phyloP scores from a whole-genome alignment of 2,113 vertebrate genomes.

The Apodemus sylvaticus region DNA sequence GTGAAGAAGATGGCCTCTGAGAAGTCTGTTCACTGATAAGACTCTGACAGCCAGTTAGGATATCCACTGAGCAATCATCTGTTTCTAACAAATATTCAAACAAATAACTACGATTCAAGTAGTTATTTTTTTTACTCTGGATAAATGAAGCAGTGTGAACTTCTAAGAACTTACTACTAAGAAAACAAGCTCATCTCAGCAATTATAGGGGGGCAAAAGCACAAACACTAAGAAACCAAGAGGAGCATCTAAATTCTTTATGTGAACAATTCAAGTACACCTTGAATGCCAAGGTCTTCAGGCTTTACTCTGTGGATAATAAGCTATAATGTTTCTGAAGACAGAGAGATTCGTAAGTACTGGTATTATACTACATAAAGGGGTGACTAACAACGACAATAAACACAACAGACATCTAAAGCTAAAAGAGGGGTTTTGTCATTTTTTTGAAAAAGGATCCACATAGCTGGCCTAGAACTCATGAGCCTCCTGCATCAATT shows the following conservation, averaged over 20 bases:
- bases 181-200: constrained; percentile 16
- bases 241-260: constrained; percentile 2
- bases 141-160: constrained; percentile 41
- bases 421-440: not conserved
- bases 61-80: not conserved
- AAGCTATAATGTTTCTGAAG: not conserved
- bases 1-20: constrained; percentile 8
- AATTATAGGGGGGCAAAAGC: not conserved
- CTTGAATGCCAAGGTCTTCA: constrained; percentile 18
- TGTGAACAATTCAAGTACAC: not conserved
- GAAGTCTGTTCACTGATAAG: not conserved
- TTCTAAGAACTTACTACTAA: constrained; percentile 35
- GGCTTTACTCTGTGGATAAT: not conserved
- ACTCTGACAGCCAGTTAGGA: not conserved
- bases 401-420: not conserved
- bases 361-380: not conserved
- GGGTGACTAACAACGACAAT: not conserved
- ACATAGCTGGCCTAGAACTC: not conserved
- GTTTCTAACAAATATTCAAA: constrained; percentile 46
- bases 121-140: not conserved
- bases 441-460: not conserved
- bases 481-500: not conserved
- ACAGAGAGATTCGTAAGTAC: not conserved
- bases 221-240: not conserved
- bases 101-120: constrained; percentile 50